Evolutionary conservation across 2,113 vertebrate genomes (phyloP).

Genomic region (Struthio camelus): DNA sequence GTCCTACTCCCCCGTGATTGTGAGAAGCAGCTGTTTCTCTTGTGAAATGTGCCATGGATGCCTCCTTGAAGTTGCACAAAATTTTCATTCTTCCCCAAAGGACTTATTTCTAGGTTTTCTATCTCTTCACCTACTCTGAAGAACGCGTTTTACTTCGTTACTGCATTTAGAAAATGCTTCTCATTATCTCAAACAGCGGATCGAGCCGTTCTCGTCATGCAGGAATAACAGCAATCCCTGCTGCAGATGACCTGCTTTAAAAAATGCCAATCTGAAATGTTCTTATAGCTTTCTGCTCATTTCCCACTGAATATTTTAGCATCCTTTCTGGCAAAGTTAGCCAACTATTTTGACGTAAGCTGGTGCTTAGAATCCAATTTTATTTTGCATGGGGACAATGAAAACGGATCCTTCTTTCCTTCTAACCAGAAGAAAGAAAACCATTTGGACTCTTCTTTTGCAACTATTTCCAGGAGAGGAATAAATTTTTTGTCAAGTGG

Average conservation of each 20-base stretch:
- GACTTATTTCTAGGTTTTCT: neutral
- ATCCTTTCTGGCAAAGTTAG: neutral
- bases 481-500: neutral
- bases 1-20: neutral
- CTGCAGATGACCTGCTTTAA: neutral
- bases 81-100: neutral
- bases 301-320: neutral
- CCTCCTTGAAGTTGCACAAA: neutral
- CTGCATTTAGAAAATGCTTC: neutral
- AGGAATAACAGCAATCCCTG: neutral
- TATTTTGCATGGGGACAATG: neutral
- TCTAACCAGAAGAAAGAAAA: neutral
- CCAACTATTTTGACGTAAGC: neutral
- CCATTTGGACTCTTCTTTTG: neutral
- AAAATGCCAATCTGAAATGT: neutral
- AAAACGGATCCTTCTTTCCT: neutral
- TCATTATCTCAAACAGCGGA: too few relatives aligned
- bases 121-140: neutral
- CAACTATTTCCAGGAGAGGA: neutral
- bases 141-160: neutral
- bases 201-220: neutral
- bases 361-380: neutral
- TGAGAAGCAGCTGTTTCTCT: neutral
- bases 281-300: neutral
- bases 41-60: neutral